Evolutionary conservation across 1,140 invertebrate genomes (phyloP), one percentile per base, ranked within the genome.

Genomic region (silkworm (Bombyx mori)): DNA sequence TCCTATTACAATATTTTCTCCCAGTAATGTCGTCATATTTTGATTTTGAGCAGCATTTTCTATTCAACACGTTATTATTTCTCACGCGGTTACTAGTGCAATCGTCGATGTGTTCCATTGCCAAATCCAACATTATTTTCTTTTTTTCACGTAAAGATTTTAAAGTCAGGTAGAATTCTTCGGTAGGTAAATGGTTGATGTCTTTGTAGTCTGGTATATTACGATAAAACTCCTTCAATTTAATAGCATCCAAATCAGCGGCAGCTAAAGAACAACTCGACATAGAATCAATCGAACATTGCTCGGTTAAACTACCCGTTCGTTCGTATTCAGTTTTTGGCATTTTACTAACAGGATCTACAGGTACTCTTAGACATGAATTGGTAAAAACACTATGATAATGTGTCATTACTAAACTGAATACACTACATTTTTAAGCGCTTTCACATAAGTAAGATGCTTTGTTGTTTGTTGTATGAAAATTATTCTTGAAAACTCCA

Each of bases 161-260:
- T 26, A 94, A 69, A 43, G 91, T 91, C 18, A 89, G 90, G 74
- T 91, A 91, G 77, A 93, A 93, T 58, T 93, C 92, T 61, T 90
- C 89, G 57, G 91, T 90, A 0, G 92, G 90, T 51, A 93, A 79
- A 84, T 93, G 91, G 73, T 92, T 89, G 9, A 93, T 83, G 48
- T 93, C 92, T 46, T 88, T 89, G 63, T 93, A 93, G 68, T 93
- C 92, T 5, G 92, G 92, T 67, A 93, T 93, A 56, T 91, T 93
- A 43, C 89, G 87, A 44, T 91, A 88, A 75, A 93, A 93, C 45
- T 92, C 90, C 51, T 92, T 76, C 62, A 93, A 89, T 49, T 89
- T 90, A 49, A 90, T 88, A 7, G 88, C 73, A 51, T 86, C 69
- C 8, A 74, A 44, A 49, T 84, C 73, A 5, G 64, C 65, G 60